These are phyloP conservation scores for Drosophila virilis DNA, from an alignment of 1,140 invertebrate genomes.

Conservation along the genomic window DNA sequence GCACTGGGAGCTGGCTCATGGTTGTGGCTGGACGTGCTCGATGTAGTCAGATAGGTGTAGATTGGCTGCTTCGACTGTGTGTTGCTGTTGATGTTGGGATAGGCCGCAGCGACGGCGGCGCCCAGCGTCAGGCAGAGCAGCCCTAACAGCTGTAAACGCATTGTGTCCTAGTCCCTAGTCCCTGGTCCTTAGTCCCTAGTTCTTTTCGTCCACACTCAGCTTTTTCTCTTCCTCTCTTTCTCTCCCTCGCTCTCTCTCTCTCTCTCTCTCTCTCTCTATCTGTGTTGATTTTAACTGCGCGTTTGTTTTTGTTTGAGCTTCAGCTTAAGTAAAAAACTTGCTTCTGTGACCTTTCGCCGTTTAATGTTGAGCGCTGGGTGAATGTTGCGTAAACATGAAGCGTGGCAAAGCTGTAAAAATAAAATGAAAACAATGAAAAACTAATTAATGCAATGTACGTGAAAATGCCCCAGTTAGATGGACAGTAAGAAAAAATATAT, in stretches of 20 bases:
- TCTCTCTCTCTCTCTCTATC: neutral
- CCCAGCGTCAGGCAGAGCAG: slow-evolving; percentile 44
- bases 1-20: slow-evolving; percentile 25
- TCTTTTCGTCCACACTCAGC: slow-evolving; percentile 7
- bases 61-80: slow-evolving; percentile 33
- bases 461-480: slow-evolving; percentile 30
- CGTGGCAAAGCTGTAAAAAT: slow-evolving; percentile 57
- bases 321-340: slow-evolving; percentile 60
- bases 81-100: slow-evolving; percentile 45
- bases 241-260: neutral
- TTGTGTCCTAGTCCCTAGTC: slow-evolving; percentile 36
- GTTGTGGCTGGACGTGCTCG: slow-evolving; percentile 61
- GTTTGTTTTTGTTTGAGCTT: slow-evolving; percentile 59
- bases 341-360: slow-evolving; percentile 42
- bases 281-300: slow-evolving; percentile 10
- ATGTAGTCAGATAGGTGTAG: slow-evolving; percentile 75
- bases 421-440: slow-evolving; percentile 50
- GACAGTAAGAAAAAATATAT: neutral
- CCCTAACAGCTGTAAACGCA: slow-evolving; percentile 55
- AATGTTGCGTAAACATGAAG: slow-evolving; percentile 58
- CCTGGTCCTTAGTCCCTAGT: neutral
- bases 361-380: slow-evolving; percentile 40
- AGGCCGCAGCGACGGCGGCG: slow-evolving; percentile 28
- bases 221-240: neutral
- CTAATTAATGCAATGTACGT: slow-evolving; percentile 75